These are phyloP conservation scores for Probaryconus sp. DNA, from an alignment of 1,140 invertebrate genomes.

Conservation along the genomic window DNA sequence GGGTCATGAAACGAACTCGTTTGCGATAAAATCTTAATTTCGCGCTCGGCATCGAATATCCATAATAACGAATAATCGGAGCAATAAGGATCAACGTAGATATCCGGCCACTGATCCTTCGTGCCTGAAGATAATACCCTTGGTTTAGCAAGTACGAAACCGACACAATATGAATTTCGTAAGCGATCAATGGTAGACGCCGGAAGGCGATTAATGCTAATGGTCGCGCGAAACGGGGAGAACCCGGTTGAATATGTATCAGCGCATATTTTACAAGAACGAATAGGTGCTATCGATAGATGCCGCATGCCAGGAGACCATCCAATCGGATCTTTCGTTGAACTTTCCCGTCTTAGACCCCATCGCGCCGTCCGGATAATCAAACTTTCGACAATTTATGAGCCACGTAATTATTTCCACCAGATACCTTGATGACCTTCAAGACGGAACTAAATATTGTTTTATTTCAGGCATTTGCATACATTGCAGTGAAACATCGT, in stretches of 20 bases:
- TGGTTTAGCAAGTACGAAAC: slow-evolving; percentile 62
- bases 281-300: slow-evolving; percentile 60
- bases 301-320: slow-evolving; percentile 49
- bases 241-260: slow-evolving; percentile 74
- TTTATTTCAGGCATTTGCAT: too few relatives aligned
- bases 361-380: slow-evolving; percentile 34
- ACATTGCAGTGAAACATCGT: too few relatives aligned
- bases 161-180: slow-evolving; percentile 73
- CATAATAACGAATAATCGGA: slow-evolving; percentile 65
- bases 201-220: slow-evolving; percentile 75
- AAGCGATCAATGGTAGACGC: slow-evolving; percentile 69
- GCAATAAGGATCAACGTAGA: slow-evolving; percentile 64
- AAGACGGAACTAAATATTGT: background rate
- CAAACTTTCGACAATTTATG: slow-evolving; percentile 44
- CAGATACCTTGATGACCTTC: slow-evolving; percentile 5
- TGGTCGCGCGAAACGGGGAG: slow-evolving; percentile 64
- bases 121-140: slow-evolving; percentile 67
- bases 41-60: slow-evolving; percentile 56
- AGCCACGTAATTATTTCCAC: slow-evolving; percentile 41
- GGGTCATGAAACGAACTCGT: slow-evolving; percentile 52
- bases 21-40: slow-evolving; percentile 66
- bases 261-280: slow-evolving; percentile 68
- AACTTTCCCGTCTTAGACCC: slow-evolving; percentile 43
- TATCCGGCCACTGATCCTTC: slow-evolving; percentile 65
- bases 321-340: slow-evolving; percentile 46